Conservation (phyloP, 2,888 invertebrate genomes). For the Diloba caeruleocephala region DNA sequence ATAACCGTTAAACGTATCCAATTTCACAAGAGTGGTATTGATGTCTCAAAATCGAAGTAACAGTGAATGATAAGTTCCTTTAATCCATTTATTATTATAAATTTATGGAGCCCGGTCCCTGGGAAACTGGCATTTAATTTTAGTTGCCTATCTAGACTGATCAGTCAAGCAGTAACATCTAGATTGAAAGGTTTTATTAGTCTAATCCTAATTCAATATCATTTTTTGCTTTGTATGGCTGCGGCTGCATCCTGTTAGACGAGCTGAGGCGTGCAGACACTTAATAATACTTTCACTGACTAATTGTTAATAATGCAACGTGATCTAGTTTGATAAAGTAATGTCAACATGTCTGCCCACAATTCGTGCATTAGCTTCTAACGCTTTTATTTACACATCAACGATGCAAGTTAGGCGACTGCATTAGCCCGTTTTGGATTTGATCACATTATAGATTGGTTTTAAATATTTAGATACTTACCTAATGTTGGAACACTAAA, state of each 20-base stretch:
- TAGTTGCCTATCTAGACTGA: conserved; percentile 77
- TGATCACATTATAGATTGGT: conserved; percentile 68
- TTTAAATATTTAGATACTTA: conserved; percentile 46
- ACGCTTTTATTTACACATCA: conserved; percentile 70
- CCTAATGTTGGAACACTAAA: conserved; percentile 54
- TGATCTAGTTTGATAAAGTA: conserved; percentile 75
- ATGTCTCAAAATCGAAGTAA: conserved; percentile 34
- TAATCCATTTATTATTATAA: conserved; percentile 48
- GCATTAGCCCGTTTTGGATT: conserved; percentile 76
- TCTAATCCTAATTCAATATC: conserved; percentile 85
- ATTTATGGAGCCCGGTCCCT: conserved; percentile 73
- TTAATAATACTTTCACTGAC: conserved; percentile 79
- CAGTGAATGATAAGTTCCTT: conserved; percentile 43
- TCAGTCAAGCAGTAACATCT: conserved; percentile 85
- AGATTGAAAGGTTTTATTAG: conserved; percentile 85
- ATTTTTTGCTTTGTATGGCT: conserved; percentile 75
- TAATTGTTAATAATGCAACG: conserved; percentile 79
- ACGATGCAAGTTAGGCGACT: conserved; percentile 62
- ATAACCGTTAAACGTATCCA: conserved; percentile 15
- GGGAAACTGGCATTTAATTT: conserved; percentile 88
- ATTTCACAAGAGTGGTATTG: conserved; percentile 33
- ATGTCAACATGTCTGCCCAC: conserved; percentile 82
- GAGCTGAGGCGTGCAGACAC: conserved; percentile 66
- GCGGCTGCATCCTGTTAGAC: conserved; percentile 71
- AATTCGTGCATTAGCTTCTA: conserved; percentile 68